A percentile compares a stretch with the other conserved stretches of the same genome.
Evolutionary conservation across 2,113 vertebrate genomes (phyloP).

Genomic region (Mohoua ochrocephala): DNA sequence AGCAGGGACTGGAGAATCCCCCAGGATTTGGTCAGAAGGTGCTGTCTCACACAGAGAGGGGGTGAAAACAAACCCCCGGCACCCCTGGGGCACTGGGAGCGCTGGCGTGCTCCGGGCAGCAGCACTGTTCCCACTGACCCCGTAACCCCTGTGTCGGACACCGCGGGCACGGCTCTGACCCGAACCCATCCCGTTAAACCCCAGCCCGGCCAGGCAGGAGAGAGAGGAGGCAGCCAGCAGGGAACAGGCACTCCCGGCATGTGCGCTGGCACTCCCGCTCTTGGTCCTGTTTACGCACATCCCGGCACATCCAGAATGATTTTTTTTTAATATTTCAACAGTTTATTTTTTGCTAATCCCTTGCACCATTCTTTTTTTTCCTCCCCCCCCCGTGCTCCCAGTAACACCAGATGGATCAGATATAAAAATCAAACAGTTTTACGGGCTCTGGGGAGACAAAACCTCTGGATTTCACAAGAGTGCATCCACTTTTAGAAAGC

Average conservation of each 20-base stretch:
- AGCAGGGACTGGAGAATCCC: not conserved
- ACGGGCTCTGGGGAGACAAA: not conserved
- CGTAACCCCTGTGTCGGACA: rapidly evolving
- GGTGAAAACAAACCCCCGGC: not conserved
- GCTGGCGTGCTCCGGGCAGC: not conserved
- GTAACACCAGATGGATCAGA: constrained; percentile 14
- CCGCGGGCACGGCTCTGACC: not conserved
- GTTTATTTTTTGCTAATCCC: not conserved
- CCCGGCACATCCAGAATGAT: not conserved
- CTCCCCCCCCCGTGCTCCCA: not conserved
- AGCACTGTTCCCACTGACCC: rapidly evolving
- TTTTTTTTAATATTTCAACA: not conserved
- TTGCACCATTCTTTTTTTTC: not conserved
- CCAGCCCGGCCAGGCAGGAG: not conserved
- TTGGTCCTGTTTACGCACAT: not conserved
- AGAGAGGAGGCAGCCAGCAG: not conserved
- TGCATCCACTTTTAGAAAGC: constrained; percentile 30
- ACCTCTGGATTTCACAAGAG: constrained; percentile 14
- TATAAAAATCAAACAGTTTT: not conserved
- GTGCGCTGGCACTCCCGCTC: not conserved
- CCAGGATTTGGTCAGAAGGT: not conserved
- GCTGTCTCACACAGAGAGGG: rapidly evolving
- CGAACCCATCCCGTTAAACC: not conserved
- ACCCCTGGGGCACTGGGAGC: not conserved
- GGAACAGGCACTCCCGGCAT: not conserved